Evolutionary conservation across 92 coral and sea anemone genomes (phyloP).

Genomic region (Metridium senile): DNA sequence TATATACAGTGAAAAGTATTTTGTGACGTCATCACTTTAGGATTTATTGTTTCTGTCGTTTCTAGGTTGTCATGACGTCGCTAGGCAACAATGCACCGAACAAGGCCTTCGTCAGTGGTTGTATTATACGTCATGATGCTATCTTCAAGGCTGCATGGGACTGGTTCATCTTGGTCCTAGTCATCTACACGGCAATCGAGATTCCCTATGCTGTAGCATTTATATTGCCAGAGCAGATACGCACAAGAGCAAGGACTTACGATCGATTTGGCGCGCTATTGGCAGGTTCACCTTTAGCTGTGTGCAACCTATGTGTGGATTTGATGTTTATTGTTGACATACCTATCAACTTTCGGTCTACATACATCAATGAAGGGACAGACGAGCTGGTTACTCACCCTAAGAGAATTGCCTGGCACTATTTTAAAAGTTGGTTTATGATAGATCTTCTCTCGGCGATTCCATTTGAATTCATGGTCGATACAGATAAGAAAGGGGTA

Average conservation of each 20-base stretch:
- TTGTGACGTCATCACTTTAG: no score
- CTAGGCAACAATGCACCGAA: slow-evolving; percentile 38
- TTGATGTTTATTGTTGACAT: slow-evolving; percentile 72
- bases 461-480: slow-evolving; percentile 74
- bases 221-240: slow-evolving; percentile 42
- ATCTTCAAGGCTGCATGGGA: slow-evolving; percentile 77
- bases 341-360: slow-evolving; percentile 76
- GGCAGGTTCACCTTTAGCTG: slow-evolving; percentile 63
- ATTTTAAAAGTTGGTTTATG: slow-evolving; percentile 74
- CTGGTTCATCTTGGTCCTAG: slow-evolving; percentile 67
- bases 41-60: no score
- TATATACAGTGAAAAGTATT: no score
- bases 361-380: slow-evolving; percentile 53
- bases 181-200: slow-evolving; percentile 79
- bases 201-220: slow-evolving; percentile 82
- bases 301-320: slow-evolving; percentile 67
- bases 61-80: slow-evolving; percentile 50
- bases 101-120: slow-evolving; percentile 24
- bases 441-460: slow-evolving; percentile 82
- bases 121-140: slow-evolving; percentile 78
- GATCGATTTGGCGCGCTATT: slow-evolving; percentile 51
- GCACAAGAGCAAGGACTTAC: slow-evolving; percentile 14
- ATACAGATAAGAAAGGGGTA: slow-evolving; percentile 64
- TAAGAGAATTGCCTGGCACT: slow-evolving; percentile 64
- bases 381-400: slow-evolving; percentile 68